These are phyloP conservation scores for Umimayanthus kanabou DNA, from an alignment of 92 coral and sea anemone genomes.

Conservation along the genomic window DNA sequence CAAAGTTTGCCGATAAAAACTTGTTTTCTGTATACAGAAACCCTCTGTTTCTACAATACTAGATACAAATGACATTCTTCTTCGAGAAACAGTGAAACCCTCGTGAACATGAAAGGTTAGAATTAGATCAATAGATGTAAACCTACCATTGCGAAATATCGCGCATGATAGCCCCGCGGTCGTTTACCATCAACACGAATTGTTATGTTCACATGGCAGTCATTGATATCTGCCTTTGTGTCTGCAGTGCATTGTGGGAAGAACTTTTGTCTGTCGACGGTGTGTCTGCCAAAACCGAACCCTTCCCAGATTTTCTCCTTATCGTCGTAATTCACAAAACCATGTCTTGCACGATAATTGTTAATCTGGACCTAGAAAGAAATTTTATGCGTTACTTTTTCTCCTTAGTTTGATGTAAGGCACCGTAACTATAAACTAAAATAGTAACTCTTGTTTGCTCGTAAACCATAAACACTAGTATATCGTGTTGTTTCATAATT, in stretches of 20 bases:
- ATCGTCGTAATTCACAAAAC: neutral
- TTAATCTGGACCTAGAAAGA: neutral
- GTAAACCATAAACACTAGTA: no score
- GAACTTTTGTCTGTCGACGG: neutral
- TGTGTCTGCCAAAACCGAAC: neutral
- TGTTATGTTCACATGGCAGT: slow-evolving; percentile 6
- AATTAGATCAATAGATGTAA: no score
- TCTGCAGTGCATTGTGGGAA: slow-evolving; percentile 26
- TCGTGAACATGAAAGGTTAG: no score
- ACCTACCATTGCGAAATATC: neutral
- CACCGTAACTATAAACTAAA: no score
- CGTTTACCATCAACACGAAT: slow-evolving; percentile 18
- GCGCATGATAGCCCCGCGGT: neutral
- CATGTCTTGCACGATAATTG: neutral
- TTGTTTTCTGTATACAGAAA: no score
- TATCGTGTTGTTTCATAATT: no score
- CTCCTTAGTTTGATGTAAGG: no score
- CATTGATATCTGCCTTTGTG: neutral
- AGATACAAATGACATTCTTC: no score
- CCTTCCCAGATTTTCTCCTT: slow-evolving; percentile 21
- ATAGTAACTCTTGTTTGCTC: no score
- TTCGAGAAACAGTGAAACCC: no score
- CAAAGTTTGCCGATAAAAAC: neutral
- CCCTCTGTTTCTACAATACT: no score
- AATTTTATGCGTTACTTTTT: neutral